A percentile compares a stretch with the other conserved stretches of the same genome.
Evolutionary conservation across 2,113 vertebrate genomes (phyloP).

Genomic region (Hippocampus zosterae): DNA sequence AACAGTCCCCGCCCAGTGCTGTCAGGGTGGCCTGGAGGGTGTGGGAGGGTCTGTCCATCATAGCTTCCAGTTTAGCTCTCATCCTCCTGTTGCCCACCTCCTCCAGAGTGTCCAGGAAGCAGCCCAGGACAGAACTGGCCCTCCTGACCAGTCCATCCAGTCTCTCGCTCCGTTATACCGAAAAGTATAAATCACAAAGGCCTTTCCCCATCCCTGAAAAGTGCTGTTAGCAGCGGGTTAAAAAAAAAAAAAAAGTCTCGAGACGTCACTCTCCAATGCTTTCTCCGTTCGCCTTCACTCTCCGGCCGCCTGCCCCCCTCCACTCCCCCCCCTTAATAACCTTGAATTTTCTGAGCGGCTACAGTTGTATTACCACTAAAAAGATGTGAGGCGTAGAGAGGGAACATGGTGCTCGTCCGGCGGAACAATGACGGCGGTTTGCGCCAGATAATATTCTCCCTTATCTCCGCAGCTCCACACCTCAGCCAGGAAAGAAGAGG

Average conservation of each 20-base stretch:
- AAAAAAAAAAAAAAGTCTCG: conserved; percentile 15
- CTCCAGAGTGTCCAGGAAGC: too few species aligned
- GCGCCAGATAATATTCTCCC: conserved; percentile 51
- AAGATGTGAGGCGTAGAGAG: conserved; percentile 33
- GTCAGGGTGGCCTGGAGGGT: too few species aligned
- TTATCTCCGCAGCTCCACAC: conserved; percentile 39
- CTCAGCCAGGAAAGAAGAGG: conserved; percentile 28
- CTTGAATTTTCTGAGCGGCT: conserved; percentile 34
- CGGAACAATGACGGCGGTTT: conserved; percentile 47
- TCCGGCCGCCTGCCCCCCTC: background rate
- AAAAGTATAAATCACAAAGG: background rate
- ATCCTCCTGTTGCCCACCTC: too few species aligned
- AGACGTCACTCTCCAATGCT: conserved; percentile 20
- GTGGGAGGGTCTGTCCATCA: too few species aligned
- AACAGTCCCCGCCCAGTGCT: too few species aligned
- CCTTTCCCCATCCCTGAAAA: background rate
- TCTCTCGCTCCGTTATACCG: background rate
- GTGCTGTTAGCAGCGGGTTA: background rate
- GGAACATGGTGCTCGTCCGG: conserved; percentile 34
- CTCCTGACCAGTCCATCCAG: too few species aligned
- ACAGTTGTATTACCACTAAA: conserved; percentile 41
- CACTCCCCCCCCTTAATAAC: conserved; percentile 43
- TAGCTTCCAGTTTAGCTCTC: too few species aligned
- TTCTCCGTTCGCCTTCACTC: background rate
- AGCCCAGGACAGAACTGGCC: too few species aligned